Percentiles rank a stretch among this genome's conserved stretches.
These are phyloP conservation scores for Microplitis demolitor DNA, from an alignment of 1,140 invertebrate species.

Conservation along the genomic window DNA sequence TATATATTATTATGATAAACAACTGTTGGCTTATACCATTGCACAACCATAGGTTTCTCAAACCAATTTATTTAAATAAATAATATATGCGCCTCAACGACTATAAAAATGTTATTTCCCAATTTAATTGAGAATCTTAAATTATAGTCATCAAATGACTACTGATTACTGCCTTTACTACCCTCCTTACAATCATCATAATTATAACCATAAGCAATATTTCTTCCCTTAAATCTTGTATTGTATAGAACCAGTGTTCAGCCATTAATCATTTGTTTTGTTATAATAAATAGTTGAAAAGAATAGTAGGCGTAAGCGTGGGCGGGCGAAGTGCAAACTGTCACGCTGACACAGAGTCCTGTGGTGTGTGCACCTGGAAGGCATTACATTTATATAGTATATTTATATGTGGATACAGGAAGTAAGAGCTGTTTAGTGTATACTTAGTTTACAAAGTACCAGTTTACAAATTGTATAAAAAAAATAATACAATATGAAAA, in stretches of 20 bases:
- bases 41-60: too few species aligned
- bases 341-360: conserved; percentile 15
- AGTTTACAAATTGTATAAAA: conserved; percentile 15
- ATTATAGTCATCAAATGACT: too few species aligned
- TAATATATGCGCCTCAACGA: too few species aligned
- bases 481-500: neutral
- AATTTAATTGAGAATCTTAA: too few species aligned
- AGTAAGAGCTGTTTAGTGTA: conserved; percentile 11
- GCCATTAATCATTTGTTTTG: conserved; percentile 52
- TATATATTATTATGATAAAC: too few species aligned
- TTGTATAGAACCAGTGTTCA: neutral
- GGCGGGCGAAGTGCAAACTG: conserved; percentile 29
- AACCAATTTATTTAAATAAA: too few species aligned
- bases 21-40: too few species aligned
- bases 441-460: conserved; percentile 20
- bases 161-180: too few species aligned
- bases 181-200: too few species aligned
- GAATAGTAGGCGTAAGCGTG: conserved; percentile 40
- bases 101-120: too few species aligned
- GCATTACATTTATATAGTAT: conserved; percentile 33
- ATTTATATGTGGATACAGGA: conserved; percentile 8
- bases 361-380: conserved; percentile 39
- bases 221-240: too few species aligned
- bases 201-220: too few species aligned
- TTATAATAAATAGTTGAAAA: conserved; percentile 33